Base-by-base conservation (phyloP, 2,797 vertebrate genomes). In the Iguana delicatissima region DNA sequence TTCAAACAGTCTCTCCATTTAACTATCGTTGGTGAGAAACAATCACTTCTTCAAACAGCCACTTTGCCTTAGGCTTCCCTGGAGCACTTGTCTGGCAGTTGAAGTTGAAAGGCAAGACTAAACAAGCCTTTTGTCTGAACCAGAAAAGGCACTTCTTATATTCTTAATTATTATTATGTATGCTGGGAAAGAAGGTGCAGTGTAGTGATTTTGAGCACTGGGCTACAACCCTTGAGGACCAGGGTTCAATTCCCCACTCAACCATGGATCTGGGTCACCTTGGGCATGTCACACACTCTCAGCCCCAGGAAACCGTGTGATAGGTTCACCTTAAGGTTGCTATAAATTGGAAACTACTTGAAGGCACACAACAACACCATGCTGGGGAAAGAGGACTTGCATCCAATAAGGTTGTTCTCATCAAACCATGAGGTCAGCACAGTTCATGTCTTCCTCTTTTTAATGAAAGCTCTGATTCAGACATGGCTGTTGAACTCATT, bases 391-490 rank as follows among this genome's bases (percentile, higher is more conserved):
- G 24, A 32, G 79, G 6, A 24, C 6, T 72, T 50, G 67, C 50
- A 46, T 82, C 38, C 42, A 16, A 80, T 73, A 64, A 80, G 4
- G 14, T 42, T 22, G 59, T 73, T 7, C 4, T 20, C 42, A 55
- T 88, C 26, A 81, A 32, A 82, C 81, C n/a, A n/a, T 80, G 76
- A 62, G 46, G 32, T 89, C 59, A 86, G 42, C 55, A 81, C 5
- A 6, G 59, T 62, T 22, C 5, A 26, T 20, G 7, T 80, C 50
- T 84, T 77, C 50, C 46, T 80, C 29, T 80, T 26, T 20, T 16
- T 38, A 57, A 80, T 26, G 62, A 85, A 38, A 22, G 22, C 3
- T 64, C 12, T 57, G 42, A 20, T 79, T 84, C 6, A 14, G 59
- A 81, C 26, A 73, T n/a, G 20, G 32, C 4, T 73, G 52, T 1